Evolutionary conservation across 1,140 invertebrate genomes (phyloP), one percentile per base, ranked within the genome.

Genomic region (Habropoda laboriosa): DNA sequence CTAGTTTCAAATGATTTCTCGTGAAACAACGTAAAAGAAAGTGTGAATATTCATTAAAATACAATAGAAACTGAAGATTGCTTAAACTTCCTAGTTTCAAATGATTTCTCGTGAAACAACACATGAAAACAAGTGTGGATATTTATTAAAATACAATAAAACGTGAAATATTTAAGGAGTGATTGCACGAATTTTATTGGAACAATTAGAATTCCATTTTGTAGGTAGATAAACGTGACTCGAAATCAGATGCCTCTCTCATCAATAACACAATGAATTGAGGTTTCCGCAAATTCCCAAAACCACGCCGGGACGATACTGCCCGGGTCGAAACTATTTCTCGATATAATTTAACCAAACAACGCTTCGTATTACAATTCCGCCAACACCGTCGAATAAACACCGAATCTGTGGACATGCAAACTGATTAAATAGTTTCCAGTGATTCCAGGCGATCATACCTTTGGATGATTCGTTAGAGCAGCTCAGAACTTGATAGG

Each of bases 331-430:
- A 27, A 61, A 73, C 18, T 63, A 60, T 60, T 45, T 42, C 68
- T 13, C 53, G 68, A 30, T 73, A 45, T 57, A 73, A 73, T 73
- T 73, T 42, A 73, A 38, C 40, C 30, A 24, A 51, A 35, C 57
- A 27, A 35, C 21, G 27, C 35, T 30, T 74, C 18, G 16, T 13
- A 7, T 63, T 63, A 35, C 30, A 60, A 61, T 73, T 47, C n/a
- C n/a, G 8, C 30, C 21, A 16, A n/a, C 38, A 16, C 30, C n/a
- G 21, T 3, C 13, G 38, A 60, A 30, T 72, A 40, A 72, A 72
- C 38, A 57, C 27, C 32, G 21, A 21, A 12, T 38, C 57, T 47
- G 40, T 61, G 47, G 49, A 47, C 40, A 35, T 30, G 42, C 4
- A 18, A 47, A 24, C 18, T 60, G 42, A 40, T 47, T n/a, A 35